Percentiles rank a stretch among this genome's conserved stretches.
These are phyloP conservation scores for Nerophis ophidion DNA, from an alignment of 2,113 vertebrate species.

Conservation along the genomic window DNA sequence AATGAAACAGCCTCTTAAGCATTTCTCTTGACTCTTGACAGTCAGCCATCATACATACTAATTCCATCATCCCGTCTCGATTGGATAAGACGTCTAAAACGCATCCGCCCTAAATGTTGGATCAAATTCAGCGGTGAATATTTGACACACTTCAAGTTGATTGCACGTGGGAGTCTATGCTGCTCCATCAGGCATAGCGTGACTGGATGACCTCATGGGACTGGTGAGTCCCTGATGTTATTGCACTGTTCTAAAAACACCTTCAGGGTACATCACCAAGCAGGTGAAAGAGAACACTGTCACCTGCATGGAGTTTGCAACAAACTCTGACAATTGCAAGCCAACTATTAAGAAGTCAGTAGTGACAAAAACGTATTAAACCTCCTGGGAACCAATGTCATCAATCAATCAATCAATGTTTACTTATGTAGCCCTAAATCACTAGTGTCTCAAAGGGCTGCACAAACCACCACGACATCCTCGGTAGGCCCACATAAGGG, in stretches of 20 bases:
- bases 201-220: slow-evolving; percentile 31
- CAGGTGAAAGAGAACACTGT: slow-evolving; percentile 6
- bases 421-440: too few relatives aligned
- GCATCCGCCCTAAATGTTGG: slow-evolving; percentile 3
- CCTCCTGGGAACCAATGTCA: too few relatives aligned
- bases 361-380: background rate
- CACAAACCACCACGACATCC: too few relatives aligned
- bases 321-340: background rate
- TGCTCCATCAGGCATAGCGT: slow-evolving; percentile 18
- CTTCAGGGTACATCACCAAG: slow-evolving; percentile 2
- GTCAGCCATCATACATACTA: too few relatives aligned
- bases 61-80: background rate
- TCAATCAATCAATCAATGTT: too few relatives aligned
- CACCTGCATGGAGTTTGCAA: slow-evolving; percentile 7
- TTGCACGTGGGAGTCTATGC: slow-evolving; percentile 31
- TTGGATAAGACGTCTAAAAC: background rate
- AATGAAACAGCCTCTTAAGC: too few relatives aligned
- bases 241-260: slow-evolving; percentile 6
- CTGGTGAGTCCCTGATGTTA: slow-evolving; percentile 39
- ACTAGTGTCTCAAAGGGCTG: too few relatives aligned
- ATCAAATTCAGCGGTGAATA: slow-evolving; percentile 4
- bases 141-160: slow-evolving; percentile 7
- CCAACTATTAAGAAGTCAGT: too few relatives aligned
- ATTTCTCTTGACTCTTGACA: too few relatives aligned
- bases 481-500: too few relatives aligned